Evolutionary conservation across 1,140 invertebrate genomes (phyloP).

Genomic region (Drosophila sproati): DNA sequence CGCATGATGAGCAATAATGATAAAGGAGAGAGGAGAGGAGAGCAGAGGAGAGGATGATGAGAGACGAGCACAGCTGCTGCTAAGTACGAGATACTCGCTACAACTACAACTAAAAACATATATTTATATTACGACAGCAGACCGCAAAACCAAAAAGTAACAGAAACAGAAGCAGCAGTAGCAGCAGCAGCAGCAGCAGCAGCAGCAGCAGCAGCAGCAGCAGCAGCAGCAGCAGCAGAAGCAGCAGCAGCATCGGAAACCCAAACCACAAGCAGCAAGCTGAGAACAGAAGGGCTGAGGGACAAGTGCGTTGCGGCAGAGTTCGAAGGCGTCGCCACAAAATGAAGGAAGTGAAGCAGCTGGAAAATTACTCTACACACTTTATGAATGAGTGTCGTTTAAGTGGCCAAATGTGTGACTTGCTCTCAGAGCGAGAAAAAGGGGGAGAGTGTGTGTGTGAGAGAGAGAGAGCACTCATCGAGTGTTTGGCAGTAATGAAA

Average conservation of each 20-base stretch:
- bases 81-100: slow-evolving; percentile 2
- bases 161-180: neutral
- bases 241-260: neutral
- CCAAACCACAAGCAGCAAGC: slow-evolving; percentile 2
- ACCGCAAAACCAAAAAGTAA: neutral
- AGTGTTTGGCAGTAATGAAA: slow-evolving; percentile 68
- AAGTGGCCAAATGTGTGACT: slow-evolving; percentile 61
- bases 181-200: neutral
- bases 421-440: neutral
- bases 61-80: slow-evolving; percentile 44
- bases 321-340: slow-evolving; percentile 18
- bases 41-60: neutral
- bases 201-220: neutral
- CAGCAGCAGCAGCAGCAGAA: neutral
- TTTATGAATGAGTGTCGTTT: slow-evolving; percentile 70
- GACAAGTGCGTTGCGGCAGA: slow-evolving; percentile 19
- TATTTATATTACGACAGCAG: slow-evolving; percentile 1
- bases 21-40: slow-evolving; percentile 10
- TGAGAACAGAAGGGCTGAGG: neutral
- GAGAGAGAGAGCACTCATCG: slow-evolving; percentile 12
- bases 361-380: slow-evolving; percentile 70
- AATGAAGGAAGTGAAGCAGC: slow-evolving; percentile 58
- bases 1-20: slow-evolving; percentile 78
- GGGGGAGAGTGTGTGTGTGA: neutral
- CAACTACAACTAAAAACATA: neutral